Evolutionary conservation across 2,797 vertebrate species (phyloP).

Genomic region (Hoplostethus atlanticus): DNA sequence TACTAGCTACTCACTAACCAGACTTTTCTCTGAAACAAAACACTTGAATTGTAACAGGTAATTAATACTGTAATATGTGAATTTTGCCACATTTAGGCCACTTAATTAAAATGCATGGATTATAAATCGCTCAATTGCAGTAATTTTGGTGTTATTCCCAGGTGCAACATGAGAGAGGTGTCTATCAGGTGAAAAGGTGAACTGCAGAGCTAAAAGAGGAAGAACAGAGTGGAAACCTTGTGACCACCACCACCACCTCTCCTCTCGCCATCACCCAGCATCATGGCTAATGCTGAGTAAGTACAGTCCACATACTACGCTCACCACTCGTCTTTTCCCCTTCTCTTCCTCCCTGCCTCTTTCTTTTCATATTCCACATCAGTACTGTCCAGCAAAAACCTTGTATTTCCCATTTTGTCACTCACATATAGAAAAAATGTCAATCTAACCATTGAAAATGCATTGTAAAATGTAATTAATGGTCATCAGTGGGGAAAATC

Average conservation of each 20-base stretch:
- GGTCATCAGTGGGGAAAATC: not conserved
- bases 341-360: not conserved
- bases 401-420: too few species aligned
- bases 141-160: conserved; percentile 29
- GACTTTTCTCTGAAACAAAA: too few species aligned
- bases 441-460: too few species aligned
- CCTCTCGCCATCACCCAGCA: conserved; percentile 45
- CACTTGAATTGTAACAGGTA: not conserved
- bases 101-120: not conserved
- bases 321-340: not conserved
- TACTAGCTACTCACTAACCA: too few species aligned
- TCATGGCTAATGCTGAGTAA: conserved; percentile 82
- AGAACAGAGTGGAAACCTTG: conserved; percentile 52
- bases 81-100: not conserved
- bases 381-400: not conserved
- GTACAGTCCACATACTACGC: conserved; percentile 46
- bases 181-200: conserved; percentile 62
- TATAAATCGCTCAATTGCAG: not conserved
- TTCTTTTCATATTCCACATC: conserved; percentile 4
- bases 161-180: conserved; percentile 68
- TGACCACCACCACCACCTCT: conserved; percentile 36
- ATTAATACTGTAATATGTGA: not conserved
- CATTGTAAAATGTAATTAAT: not conserved
- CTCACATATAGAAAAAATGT: too few species aligned
- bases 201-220: conserved; percentile 54